Base-by-base conservation (phyloP, 2,113 vertebrate species). In the Peromyscus polionotus region DNA sequence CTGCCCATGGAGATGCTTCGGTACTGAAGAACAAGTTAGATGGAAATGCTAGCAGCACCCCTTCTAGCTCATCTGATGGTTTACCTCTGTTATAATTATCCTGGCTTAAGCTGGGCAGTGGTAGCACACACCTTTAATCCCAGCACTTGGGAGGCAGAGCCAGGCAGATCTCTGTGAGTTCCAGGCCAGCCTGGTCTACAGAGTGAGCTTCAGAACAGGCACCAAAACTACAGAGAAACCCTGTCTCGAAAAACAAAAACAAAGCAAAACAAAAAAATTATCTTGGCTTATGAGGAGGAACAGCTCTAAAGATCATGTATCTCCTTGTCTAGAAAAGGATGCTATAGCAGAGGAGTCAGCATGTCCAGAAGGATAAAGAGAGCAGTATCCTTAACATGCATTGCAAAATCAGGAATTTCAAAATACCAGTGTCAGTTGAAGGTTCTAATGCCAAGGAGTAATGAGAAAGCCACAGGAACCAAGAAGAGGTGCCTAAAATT, bases 1-100 rank as follows among this genome's bases (percentile, higher is more conserved):
- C 94, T 98, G 98, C 95, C 93, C n/a, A 39, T 57, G 91, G 95
- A 97, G 92, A 94, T 81, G 96, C 95, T 95, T 97, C 90, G 95
- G 95, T 85, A 95, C 76, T 61, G 17, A 97, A 97, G 94, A 98
- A 96, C 84, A 59, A 95, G 92, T 17, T 8, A 97, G 86, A 90
- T 76, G 39, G 96, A 98, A 98, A 98, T 57, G 96, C 93, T 97
- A 98, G 95, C 94, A 97, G 88, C 85, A 68, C 92, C 91, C 93
- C 13, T 80, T 97, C 95, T 93, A 91, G 76, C 97, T 96, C 88
- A 89, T 54, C 96, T 17, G 92, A 98, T 79, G 91, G 63, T 93
- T 97, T 77, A 96, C 97, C 97, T 97, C 90, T 97, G 97, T 96
- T 95, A 98, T 98, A 97, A 97, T 97, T 85, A 97, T 98, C 51